Evolutionary conservation across 2,888 invertebrate genomes (phyloP).

Genomic region (Mythimna lalbum): DNA sequence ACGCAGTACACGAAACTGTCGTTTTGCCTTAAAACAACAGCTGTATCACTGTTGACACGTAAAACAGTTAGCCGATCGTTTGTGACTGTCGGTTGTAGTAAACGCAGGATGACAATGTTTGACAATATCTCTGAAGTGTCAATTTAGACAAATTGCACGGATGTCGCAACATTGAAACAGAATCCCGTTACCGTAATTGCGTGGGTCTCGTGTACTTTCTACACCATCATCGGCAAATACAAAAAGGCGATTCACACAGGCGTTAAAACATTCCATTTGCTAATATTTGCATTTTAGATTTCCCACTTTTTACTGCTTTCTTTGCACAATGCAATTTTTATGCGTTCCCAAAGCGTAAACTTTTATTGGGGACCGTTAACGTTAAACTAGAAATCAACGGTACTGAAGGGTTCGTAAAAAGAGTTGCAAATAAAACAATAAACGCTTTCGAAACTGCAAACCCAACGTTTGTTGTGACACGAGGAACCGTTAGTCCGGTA

Average conservation of each 20-base stretch:
- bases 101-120: slow-evolving; percentile 57
- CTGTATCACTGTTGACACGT: slow-evolving; percentile 34
- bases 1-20: slow-evolving; percentile 22
- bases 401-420: slow-evolving; percentile 78
- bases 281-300: slow-evolving; percentile 61
- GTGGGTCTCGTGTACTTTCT: slow-evolving; percentile 39
- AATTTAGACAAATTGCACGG: slow-evolving; percentile 60
- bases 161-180: slow-evolving; percentile 53
- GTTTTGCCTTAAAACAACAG: slow-evolving; percentile 30
- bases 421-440: slow-evolving; percentile 82
- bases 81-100: slow-evolving; percentile 12
- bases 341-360: slow-evolving; percentile 69
- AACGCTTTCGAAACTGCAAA: slow-evolving; percentile 71
- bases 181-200: slow-evolving; percentile 53
- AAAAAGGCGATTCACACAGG: slow-evolving; percentile 56
- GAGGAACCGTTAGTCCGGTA: slow-evolving; percentile 74
- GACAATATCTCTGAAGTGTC: slow-evolving; percentile 59
- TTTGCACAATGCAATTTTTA: slow-evolving; percentile 60
- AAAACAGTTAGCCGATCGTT: slow-evolving; percentile 50
- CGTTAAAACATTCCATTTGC: slow-evolving; percentile 60
- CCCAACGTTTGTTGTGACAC: slow-evolving; percentile 68
- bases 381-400: slow-evolving; percentile 69
- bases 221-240: slow-evolving; percentile 46
- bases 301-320: slow-evolving; percentile 46
- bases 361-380: slow-evolving; percentile 76